These are phyloP conservation scores for Melanotaenia maccullochi DNA, from an alignment of 2,797 vertebrate genomes.

Conservation along the genomic window DNA sequence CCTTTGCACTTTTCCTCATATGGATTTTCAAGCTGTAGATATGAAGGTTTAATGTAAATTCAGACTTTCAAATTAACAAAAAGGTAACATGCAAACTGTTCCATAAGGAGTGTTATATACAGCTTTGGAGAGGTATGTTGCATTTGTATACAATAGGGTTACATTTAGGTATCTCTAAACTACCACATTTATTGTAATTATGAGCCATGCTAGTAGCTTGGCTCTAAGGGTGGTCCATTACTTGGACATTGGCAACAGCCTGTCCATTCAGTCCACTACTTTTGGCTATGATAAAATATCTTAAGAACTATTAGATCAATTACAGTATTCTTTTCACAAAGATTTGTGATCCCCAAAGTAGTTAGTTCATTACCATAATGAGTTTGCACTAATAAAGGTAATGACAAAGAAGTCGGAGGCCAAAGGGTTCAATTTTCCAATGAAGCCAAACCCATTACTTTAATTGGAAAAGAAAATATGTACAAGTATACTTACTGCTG, in stretches of 20 bases:
- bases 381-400: not conserved
- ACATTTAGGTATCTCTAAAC: not conserved
- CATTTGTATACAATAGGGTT: not conserved
- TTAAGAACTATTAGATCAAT: not conserved
- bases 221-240: not conserved
- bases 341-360: not conserved
- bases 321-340: not conserved
- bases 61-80: conserved; percentile 20
- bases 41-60: conserved; percentile 19
- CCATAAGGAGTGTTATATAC: not conserved
- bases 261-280: not conserved
- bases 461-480: not conserved
- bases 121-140: not conserved
- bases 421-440: not conserved
- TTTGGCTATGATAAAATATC: not conserved
- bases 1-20: conserved; percentile 29
- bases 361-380: not conserved
- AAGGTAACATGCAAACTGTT: conserved; percentile 9
- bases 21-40: conserved; percentile 9
- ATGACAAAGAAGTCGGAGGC: not conserved
- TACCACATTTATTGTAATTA: not conserved
- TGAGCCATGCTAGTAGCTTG: not conserved
- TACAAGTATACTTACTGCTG: not conserved
- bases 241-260: not conserved
- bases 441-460: not conserved